These are phyloP conservation scores for Canis aureus DNA, from an alignment of 2,113 vertebrate species.

Conservation along the genomic window DNA sequence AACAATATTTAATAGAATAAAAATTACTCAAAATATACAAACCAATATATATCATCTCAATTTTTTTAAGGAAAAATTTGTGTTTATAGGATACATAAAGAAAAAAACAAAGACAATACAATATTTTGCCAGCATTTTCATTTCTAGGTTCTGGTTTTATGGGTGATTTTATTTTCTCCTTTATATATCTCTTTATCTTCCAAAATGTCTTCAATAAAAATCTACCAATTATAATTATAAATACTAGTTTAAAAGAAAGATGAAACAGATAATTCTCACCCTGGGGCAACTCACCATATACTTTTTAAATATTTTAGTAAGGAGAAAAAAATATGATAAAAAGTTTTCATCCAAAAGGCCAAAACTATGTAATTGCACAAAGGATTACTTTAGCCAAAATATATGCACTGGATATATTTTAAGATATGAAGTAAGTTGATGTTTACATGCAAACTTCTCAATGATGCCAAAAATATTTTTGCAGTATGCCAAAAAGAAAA, in stretches of 20 bases:
- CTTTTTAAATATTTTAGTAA: constrained; percentile 38
- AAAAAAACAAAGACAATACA: neutral
- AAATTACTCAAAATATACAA: neutral
- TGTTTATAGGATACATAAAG: neutral
- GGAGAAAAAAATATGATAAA: neutral
- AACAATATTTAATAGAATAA: neutral
- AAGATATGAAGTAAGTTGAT: constrained; percentile 52
- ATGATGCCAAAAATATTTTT: constrained; percentile 60
- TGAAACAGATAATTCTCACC: neutral
- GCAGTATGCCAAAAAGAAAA: constrained; percentile 29
- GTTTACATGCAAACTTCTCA: constrained; percentile 67
- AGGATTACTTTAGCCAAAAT: constrained; percentile 51
- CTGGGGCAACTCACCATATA: neutral
- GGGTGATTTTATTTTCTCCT: constrained; percentile 20
- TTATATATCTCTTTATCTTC: neutral
- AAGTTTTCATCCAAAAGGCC: neutral
- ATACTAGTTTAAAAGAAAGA: constrained; percentile 33
- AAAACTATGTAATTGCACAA: constrained; percentile 31
- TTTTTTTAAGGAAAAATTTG: neutral
- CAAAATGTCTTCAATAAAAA: constrained; percentile 45
- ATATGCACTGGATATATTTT: constrained; percentile 50
- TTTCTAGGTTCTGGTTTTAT: neutral
- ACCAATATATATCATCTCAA: neutral
- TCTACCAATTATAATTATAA: neutral
- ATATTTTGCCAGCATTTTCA: neutral